phyloP scores from a whole-genome alignment of 2,113 vertebrate species.

The Dromaius novaehollandiae region DNA sequence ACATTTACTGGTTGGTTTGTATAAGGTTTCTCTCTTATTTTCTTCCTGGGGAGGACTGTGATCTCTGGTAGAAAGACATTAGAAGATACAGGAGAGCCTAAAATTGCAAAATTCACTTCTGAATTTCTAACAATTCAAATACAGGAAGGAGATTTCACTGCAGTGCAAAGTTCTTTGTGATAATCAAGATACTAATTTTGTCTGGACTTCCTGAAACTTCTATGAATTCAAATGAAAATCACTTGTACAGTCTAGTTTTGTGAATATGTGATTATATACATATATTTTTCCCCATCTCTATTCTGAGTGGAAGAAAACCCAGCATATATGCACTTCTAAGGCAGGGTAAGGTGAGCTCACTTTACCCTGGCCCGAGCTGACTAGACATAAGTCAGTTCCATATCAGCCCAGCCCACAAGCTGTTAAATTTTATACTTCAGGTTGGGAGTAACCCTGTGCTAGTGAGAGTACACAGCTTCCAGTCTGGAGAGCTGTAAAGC shows the following conservation, averaged over 20 bases:
- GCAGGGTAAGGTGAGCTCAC: background rate
- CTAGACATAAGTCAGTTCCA: background rate
- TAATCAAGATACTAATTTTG: background rate
- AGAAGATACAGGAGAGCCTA: background rate
- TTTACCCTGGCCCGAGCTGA: background rate
- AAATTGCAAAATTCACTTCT: background rate
- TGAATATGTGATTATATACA: background rate
- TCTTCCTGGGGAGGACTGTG: background rate
- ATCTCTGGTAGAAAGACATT: background rate
- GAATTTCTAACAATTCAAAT: background rate
- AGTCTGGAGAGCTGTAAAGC: background rate
- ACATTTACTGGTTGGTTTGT: background rate
- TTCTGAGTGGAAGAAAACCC: background rate
- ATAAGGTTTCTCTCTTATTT: background rate
- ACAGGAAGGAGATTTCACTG: background rate
- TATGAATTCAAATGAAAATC: background rate
- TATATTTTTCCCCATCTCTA: accelerated
- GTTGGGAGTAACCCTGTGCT: background rate
- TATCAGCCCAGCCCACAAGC: background rate
- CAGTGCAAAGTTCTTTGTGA: background rate
- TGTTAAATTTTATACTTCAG: background rate
- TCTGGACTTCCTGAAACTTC: background rate
- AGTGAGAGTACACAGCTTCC: background rate
- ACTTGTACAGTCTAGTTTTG: background rate
- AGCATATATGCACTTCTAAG: background rate